Base-by-base conservation (phyloP, 2,888 invertebrate genomes). In the Chironomus riparius region DNA sequence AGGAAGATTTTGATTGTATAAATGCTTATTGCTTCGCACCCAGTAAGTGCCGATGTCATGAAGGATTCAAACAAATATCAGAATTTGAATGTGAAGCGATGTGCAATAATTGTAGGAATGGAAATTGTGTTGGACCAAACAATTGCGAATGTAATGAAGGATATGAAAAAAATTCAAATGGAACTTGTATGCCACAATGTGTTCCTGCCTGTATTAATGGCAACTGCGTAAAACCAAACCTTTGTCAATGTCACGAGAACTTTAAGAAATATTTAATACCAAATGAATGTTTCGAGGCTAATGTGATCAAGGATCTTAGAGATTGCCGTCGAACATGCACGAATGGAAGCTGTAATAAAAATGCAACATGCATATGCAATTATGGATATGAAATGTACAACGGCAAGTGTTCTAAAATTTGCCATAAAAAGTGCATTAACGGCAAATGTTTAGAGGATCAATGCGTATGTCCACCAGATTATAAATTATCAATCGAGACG, bases 181-280 rank as follows among this genome's bases (percentile, higher is more conserved):
- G 77, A 10, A 71, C 21, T 6, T 86, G 86, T 77, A 78, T 81
- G 48, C 82, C 85, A 0, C 76, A 78, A 2, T 86, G 86, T 78
- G 70, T 78, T 6, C 77, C 80, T 1, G 78, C 80, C 5, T 87
- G 87, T 78, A 77, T 78, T 1, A 83, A 86, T 77, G 85, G 85
- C 0, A 80, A 79, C 7, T 84, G 79, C 65, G 76, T 77, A 7
- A 77, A 69, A 12, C 78, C 78, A 21, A 75, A 79, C 75, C 28
- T 76, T 3, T 79, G 79, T 69, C 68, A 70, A 12, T 79, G 81
- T 77, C 81, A 81, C 77, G 82, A 80, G 47, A 81, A 82, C 4
- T 80, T 77, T 0, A 82, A 78, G 3, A 80, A 70, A 0, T 81
- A 80, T 6, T 80, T 80, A 3, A 81, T 68, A 47, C 77, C 7